phyloP scores from a whole-genome alignment of 2,888 invertebrate species.

The Urechis unicinctus region DNA sequence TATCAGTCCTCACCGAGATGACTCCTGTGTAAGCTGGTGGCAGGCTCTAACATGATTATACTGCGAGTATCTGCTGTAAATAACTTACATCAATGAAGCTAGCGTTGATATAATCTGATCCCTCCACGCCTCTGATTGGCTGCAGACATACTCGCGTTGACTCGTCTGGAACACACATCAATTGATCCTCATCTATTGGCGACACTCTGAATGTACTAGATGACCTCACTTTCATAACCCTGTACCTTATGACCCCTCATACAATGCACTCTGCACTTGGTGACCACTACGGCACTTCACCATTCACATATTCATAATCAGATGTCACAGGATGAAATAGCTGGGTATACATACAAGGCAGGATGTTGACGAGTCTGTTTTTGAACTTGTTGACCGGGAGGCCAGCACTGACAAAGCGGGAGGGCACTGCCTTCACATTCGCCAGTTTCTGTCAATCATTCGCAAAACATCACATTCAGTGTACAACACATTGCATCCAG shows the following conservation, averaged over 20 bases:
- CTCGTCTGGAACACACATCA: constrained; percentile 59
- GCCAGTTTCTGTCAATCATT: constrained; percentile 83
- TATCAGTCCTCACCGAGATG: not conserved
- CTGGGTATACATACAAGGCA: constrained; percentile 66
- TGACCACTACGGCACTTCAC: too few species aligned
- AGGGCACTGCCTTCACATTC: constrained; percentile 87
- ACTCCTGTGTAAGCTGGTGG: not conserved
- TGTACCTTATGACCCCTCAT: not conserved
- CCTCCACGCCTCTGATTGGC: constrained; percentile 82
- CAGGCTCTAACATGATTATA: not conserved
- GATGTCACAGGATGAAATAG: too few species aligned
- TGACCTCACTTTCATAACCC: not conserved
- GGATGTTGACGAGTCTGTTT: constrained; percentile 93
- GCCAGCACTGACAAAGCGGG: constrained; percentile 91
- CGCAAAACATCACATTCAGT: too few species aligned
- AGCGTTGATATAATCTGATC: constrained; percentile 96
- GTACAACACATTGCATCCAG: too few species aligned
- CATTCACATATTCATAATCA: too few species aligned
- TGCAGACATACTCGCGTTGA: constrained; percentile 87
- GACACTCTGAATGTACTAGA: not conserved
- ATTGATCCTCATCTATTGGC: not conserved
- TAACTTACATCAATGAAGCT: constrained; percentile 81
- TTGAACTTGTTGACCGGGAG: constrained; percentile 96
- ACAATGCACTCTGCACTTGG: not conserved
- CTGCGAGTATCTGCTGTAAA: not conserved